Evolutionary conservation across 2,797 vertebrate genomes (phyloP).

Genomic region (Champsocephalus gunnari): DNA sequence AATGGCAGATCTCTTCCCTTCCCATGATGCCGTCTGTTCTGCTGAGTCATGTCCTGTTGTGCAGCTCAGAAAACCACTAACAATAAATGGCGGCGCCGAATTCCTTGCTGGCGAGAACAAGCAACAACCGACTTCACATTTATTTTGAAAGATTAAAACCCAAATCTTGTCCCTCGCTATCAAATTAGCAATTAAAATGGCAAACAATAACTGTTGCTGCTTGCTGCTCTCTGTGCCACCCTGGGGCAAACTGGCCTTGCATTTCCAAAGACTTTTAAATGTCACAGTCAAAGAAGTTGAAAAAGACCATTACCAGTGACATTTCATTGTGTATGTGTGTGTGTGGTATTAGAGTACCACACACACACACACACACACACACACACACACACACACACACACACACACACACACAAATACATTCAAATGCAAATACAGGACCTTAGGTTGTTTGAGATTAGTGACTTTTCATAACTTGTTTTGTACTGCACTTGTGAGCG

Average conservation of each 20-base stretch:
- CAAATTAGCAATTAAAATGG: conserved; percentile 79
- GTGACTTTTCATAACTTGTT: conserved; percentile 43
- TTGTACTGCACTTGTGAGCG: conserved; percentile 15
- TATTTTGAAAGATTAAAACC: conserved; percentile 63
- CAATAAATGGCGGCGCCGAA: conserved; percentile 38
- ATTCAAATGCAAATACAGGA: conserved; percentile 54
- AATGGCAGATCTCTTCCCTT: conserved; percentile 9
- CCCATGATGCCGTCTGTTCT: conserved; percentile 40
- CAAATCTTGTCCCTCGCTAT: conserved; percentile 73
- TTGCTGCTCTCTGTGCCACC: conserved; percentile 62
- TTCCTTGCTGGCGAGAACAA: conserved; percentile 35
- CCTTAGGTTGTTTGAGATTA: conserved; percentile 54
- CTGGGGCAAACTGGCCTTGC: conserved; percentile 62
- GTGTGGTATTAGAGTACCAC: conserved; percentile 47
- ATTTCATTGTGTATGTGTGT: conserved; percentile 74
- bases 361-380: conserved; percentile 43
- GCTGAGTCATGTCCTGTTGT: conserved; percentile 58
- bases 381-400: conserved; percentile 55
- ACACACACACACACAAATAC: conserved; percentile 49
- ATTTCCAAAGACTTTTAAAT: conserved; percentile 83
- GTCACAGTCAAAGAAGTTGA: conserved; percentile 80
- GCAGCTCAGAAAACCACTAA: conserved; percentile 50
- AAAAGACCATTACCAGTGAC: conserved; percentile 85
- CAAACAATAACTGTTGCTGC: conserved; percentile 66
- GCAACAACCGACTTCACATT: conserved; percentile 32